These are phyloP conservation scores for Calcarius ornatus DNA, from an alignment of 2,113 vertebrate species.

Conservation along the genomic window DNA sequence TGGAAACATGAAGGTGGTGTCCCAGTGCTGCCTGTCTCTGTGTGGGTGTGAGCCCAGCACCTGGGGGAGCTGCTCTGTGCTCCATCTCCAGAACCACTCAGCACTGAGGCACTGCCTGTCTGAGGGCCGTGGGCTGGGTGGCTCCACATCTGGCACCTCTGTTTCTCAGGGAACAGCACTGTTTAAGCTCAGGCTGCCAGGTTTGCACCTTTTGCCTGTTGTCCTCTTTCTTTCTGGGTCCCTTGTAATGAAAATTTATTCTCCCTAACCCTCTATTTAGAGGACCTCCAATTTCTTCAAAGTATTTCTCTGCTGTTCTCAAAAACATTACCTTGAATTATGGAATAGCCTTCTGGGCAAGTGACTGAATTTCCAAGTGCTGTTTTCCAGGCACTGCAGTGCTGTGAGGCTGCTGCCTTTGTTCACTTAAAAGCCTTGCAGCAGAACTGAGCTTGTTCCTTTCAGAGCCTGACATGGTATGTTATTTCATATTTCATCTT, in stretches of 20 bases:
- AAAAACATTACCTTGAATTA: neutral
- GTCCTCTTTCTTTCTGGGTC: neutral
- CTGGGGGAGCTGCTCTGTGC: accelerated
- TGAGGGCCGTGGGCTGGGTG: accelerated
- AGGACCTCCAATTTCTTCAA: neutral
- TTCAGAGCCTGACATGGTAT: neutral
- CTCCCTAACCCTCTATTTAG: neutral
- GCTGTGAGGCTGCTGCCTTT: neutral
- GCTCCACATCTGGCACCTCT: neutral
- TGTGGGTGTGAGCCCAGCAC: accelerated
- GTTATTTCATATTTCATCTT: neutral
- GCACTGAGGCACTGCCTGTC: accelerated
- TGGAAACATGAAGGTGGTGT: neutral
- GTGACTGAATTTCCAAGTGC: neutral
- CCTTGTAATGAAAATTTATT: neutral
- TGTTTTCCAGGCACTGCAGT: neutral
- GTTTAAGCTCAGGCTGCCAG: neutral
- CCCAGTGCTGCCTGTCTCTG: neutral
- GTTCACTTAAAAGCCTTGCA: neutral
- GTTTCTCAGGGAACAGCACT: neutral
- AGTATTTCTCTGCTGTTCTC: neutral
- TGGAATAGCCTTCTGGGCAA: neutral
- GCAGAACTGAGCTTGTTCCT: neutral
- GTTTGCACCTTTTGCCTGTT: neutral
- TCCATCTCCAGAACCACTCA: accelerated